These are phyloP conservation scores for Dascillus cervinus DNA, from an alignment of 2,888 invertebrate species.

Conservation along the genomic window DNA sequence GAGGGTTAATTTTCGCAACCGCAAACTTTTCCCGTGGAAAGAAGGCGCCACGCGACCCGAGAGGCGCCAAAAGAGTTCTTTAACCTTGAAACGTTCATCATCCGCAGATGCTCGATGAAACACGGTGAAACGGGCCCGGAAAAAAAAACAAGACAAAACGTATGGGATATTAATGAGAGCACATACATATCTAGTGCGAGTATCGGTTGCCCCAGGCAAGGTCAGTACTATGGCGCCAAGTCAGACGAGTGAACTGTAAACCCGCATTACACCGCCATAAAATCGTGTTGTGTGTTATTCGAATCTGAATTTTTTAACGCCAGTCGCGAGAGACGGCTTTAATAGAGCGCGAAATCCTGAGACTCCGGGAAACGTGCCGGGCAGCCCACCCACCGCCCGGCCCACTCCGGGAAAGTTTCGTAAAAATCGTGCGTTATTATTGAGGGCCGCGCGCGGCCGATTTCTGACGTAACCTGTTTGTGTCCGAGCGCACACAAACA, in stretches of 20 bases:
- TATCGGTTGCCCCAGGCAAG: constrained; percentile 18
- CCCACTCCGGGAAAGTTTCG: too few species aligned
- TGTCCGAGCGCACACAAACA: too few species aligned
- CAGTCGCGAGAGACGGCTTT: too few species aligned
- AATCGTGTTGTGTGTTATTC: constrained; percentile 3
- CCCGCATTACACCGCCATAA: constrained; percentile 15
- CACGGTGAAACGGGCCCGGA: constrained; percentile 8
- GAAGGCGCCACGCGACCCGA: constrained; percentile 16
- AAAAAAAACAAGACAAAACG: constrained; percentile 9
- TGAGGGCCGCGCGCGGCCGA: too few species aligned
- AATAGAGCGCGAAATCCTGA: too few species aligned
- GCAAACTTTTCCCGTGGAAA: not conserved
- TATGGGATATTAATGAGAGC: constrained; percentile 14
- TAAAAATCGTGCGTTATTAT: too few species aligned
- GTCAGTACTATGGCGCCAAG: constrained; percentile 18
- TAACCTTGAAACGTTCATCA: constrained; percentile 17
- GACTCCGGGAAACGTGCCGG: too few species aligned
- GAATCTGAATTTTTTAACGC: too few species aligned
- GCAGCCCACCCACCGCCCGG: too few species aligned
- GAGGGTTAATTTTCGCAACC: too few species aligned
- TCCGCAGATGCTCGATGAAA: too few species aligned
- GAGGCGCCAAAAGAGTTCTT: constrained; percentile 14
- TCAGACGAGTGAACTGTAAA: constrained; percentile 12
- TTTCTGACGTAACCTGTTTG: too few species aligned
- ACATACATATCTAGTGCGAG: constrained; percentile 17